Base-by-base conservation (phyloP, 2,113 vertebrate genomes). In the Lepidothrix coronata region DNA sequence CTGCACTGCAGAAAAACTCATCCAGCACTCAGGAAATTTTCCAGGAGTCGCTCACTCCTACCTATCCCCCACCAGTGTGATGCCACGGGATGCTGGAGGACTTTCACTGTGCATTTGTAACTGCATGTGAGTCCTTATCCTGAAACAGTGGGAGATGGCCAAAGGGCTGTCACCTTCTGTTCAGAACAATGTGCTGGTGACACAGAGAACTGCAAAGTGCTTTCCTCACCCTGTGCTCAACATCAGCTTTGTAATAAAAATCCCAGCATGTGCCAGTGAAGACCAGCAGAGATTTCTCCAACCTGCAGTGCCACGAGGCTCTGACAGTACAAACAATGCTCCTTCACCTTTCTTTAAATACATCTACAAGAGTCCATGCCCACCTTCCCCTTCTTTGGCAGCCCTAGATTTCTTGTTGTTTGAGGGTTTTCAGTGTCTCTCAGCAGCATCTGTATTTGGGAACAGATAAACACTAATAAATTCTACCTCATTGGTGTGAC, bases 281-380 rank as follows among this genome's bases (percentile, higher is more conserved):
- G 30, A 9, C 39, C 13, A 27, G 48, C 82, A 90, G 74, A 78
- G 44, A 52, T 30, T 65, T 52, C 66, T 79, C 33, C 44, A 52
- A 14, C 33, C 48, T 11, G 41, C 58, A 7, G 0, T 16, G 37
- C 74, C 16, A 0, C 0, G 15, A n/a, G 14, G 19, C 37, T 51
- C 75, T 49, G 35, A 12, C 61, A 85, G 59, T 1, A 21, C 33
- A 48, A 63, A 71, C 52, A 19, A 61, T 28, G 62, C 41, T n/a
- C 4, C 59, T 90, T 52, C 30, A 23, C 19, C 25, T 61, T 46
- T 20, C 80, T 49, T 54, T 66, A 66, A 74, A 58, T 2, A 65
- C 0, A 57, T 9, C 39, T 8, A 14, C 33, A 27, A 0, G 0
- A 72, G 16, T 25, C 48, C 52, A 11, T 4, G 33, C 57, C 59